These are phyloP conservation scores for Pipa parva DNA, from an alignment of 2,113 vertebrate genomes.

Conservation along the genomic window DNA sequence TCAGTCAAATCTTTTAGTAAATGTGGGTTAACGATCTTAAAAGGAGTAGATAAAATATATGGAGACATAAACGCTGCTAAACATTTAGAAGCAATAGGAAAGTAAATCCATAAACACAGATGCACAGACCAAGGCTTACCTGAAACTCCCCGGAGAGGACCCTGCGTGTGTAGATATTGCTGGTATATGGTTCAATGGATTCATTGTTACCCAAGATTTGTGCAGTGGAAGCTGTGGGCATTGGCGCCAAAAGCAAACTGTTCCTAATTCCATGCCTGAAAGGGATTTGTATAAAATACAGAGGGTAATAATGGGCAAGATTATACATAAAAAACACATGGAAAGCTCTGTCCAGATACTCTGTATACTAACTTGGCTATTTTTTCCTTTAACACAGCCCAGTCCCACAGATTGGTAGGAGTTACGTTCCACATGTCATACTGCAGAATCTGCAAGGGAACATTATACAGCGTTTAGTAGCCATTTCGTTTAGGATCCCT, in stretches of 20 bases:
- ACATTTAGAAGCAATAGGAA: too few relatives aligned
- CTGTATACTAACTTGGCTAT: constrained; percentile 79
- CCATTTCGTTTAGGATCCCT: too few relatives aligned
- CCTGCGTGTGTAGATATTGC: constrained; percentile 94
- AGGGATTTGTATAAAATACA: constrained; percentile 12
- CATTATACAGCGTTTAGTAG: too few relatives aligned
- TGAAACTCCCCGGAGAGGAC: constrained; percentile 97
- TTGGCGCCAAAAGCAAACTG: constrained; percentile 90
- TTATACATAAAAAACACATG: too few relatives aligned
- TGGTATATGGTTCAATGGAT: constrained; percentile 94
- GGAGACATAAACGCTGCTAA: too few relatives aligned
- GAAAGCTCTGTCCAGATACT: too few relatives aligned
- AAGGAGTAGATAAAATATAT: not conserved
- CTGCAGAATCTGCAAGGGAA: constrained; percentile 79
- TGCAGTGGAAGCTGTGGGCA: constrained; percentile 96
- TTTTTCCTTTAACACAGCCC: constrained; percentile 81
- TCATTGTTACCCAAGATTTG: constrained; percentile 97
- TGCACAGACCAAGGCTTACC: constrained; percentile 64
- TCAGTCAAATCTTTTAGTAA: constrained; percentile 95
- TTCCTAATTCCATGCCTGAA: constrained; percentile 85
- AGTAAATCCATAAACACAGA: too few relatives aligned
- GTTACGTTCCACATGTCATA: constrained; percentile 90
- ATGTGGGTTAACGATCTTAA: constrained; percentile 92
- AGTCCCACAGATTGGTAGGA: constrained; percentile 86
- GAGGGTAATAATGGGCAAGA: too few relatives aligned